Evolutionary conservation across 2,888 invertebrate species (phyloP), one percentile per base, ranked within the genome.

Genomic region (Himalopsyche anomala): DNA sequence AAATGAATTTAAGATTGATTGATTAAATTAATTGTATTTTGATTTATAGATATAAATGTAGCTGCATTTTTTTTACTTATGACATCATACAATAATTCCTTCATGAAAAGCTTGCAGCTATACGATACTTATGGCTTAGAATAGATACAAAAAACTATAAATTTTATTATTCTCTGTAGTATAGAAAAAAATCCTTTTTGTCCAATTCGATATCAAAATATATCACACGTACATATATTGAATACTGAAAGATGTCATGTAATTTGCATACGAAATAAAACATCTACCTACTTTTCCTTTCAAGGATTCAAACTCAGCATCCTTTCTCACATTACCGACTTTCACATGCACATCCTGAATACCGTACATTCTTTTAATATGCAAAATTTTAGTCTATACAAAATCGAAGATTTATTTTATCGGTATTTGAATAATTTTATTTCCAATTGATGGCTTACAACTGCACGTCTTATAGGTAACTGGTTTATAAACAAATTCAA

Each of bases 131-230:
- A 15, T 51, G 51, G 15, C 8, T 51, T 12, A 51, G 4, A 51
- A 51, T 2, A 1, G 51, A 12, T 51, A 51, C 15, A 51, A 51
- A 15, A 12, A 15, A 15, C 51, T 51, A 51, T 15, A 5, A 2
- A 12, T 51, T 8, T 4, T 12, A 3, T 51, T 15, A 3, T 51
- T 51, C 15, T 51, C 15, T 51, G 9, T 45, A 8, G 12, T 51
- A 51, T 15, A 51, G 5, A 15, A 51, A 51, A 51, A 51, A 51
- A 51, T 4, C 12, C 9, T 8, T 17, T 56, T 79, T 36, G 40
- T n/a, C 0, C 5, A 38, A 80, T 40, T 80, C 40, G 40, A 84
- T 87, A 88, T 88, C 88, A 88, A 88, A 88, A 88, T 88, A 88
- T 88, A 88, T 87, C 88, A 82, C 88, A 80, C 84, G 45, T 83